These are phyloP conservation scores for Echeneis naucrates DNA, from an alignment of 2,797 vertebrate genomes.

Conservation along the genomic window DNA sequence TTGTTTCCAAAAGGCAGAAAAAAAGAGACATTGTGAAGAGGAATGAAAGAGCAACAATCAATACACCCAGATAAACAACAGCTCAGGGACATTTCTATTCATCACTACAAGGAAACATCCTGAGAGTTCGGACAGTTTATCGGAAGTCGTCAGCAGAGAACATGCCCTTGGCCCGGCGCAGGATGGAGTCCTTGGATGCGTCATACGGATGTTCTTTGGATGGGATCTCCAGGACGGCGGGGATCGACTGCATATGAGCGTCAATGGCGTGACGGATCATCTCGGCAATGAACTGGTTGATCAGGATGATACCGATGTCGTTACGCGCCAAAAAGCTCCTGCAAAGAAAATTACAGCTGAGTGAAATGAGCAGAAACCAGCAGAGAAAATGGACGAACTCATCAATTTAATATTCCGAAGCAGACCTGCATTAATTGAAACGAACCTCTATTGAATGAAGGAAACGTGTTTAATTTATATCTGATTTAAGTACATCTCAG, in stretches of 20 bases:
- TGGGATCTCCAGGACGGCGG: slow-evolving; percentile 93
- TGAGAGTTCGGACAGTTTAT: slow-evolving; percentile 63
- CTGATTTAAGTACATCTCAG: not conserved
- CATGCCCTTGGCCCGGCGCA: slow-evolving; percentile 94
- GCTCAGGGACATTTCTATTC: not conserved
- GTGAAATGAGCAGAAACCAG: not conserved
- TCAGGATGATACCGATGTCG: slow-evolving; percentile 96
- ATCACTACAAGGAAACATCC: not conserved
- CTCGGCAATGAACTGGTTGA: slow-evolving; percentile 96
- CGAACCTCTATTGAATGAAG: not conserved
- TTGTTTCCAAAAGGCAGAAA: not conserved
- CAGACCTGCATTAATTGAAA: not conserved
- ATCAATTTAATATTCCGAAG: not conserved
- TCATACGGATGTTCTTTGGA: slow-evolving; percentile 98
- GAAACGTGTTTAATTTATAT: not conserved
- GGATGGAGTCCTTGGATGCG: slow-evolving; percentile 94
- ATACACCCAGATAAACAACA: not conserved
- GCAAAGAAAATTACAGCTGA: slow-evolving; percentile 1
- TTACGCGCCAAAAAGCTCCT: slow-evolving; percentile 92
- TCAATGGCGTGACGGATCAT: slow-evolving; percentile 97
- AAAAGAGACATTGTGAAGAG: not conserved
- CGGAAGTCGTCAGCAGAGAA: slow-evolving; percentile 93
- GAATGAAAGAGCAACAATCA: not conserved
- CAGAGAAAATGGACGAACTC: not conserved
- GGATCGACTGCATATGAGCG: slow-evolving; percentile 91